These are phyloP conservation scores for Herpetotheres cachinnans DNA, from an alignment of 2,113 vertebrate species.

Conservation along the genomic window DNA sequence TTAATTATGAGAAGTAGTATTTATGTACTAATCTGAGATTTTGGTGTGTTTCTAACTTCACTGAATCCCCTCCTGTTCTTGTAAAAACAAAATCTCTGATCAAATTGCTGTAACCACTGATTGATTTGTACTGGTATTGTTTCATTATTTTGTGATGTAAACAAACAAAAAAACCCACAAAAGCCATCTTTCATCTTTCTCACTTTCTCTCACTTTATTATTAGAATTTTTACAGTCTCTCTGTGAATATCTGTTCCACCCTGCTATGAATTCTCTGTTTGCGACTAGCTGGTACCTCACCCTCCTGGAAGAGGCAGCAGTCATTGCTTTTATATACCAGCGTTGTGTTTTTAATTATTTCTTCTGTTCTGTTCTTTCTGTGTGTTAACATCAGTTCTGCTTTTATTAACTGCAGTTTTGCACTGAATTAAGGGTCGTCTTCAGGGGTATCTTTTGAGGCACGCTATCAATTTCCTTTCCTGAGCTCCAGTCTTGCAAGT, in stretches of 20 bases:
- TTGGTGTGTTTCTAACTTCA: neutral
- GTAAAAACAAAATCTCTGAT: neutral
- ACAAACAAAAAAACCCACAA: neutral
- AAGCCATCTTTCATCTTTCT: neutral
- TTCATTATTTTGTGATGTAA: neutral
- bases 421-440: neutral
- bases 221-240: neutral
- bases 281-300: neutral
- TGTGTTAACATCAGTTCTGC: neutral
- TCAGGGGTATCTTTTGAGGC: neutral
- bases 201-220: neutral
- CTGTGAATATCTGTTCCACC: neutral
- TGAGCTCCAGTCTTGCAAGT: neutral
- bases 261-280: neutral
- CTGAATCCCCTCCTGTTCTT: neutral
- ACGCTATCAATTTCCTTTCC: neutral
- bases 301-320: neutral
- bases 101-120: neutral
- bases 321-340: neutral
- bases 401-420: neutral
- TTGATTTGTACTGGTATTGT: accelerated
- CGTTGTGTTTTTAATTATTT: accelerated
- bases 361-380: neutral
- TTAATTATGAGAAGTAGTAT: neutral
- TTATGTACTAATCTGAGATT: neutral